These are phyloP conservation scores for Rhinoderma darwinii DNA, from an alignment of 2,113 vertebrate genomes.

Conservation along the genomic window DNA sequence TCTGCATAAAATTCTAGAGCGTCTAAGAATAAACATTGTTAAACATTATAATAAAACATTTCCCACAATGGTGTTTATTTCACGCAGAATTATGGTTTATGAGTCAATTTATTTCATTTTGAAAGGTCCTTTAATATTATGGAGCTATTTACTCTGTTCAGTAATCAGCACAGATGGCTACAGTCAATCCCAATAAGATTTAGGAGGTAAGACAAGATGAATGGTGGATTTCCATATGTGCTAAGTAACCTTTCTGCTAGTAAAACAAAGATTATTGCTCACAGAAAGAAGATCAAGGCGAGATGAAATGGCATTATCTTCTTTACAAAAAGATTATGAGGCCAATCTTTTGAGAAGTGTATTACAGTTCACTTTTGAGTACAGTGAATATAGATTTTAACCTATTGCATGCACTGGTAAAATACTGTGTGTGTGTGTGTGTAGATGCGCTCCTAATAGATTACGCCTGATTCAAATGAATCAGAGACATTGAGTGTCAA, in stretches of 20 bases:
- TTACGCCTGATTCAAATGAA: no score
- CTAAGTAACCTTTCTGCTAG: slow-evolving; percentile 67
- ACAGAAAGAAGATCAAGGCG: slow-evolving; percentile 68
- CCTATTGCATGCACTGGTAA: slow-evolving; percentile 39
- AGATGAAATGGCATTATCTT: slow-evolving; percentile 69
- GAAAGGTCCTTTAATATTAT: slow-evolving; percentile 55
- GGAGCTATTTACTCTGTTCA: slow-evolving; percentile 65
- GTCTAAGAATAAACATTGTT: slow-evolving; percentile 48
- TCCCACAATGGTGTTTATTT: slow-evolving; percentile 33
- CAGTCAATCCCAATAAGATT: slow-evolving; percentile 71
- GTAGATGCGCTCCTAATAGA: not conserved
- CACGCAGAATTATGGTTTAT: slow-evolving; percentile 34
- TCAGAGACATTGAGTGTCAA: not conserved
- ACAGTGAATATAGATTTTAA: slow-evolving; percentile 60
- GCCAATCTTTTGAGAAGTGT: slow-evolving; percentile 67
- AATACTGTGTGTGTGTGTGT: not conserved
- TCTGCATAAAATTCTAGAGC: slow-evolving; percentile 4
- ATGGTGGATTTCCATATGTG: slow-evolving; percentile 64
- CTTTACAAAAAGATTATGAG: slow-evolving; percentile 66
- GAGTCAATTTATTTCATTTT: slow-evolving; percentile 53
- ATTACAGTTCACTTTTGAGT: slow-evolving; percentile 61
- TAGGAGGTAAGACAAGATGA: slow-evolving; percentile 66
- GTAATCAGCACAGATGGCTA: slow-evolving; percentile 67
- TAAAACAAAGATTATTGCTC: slow-evolving; percentile 71
- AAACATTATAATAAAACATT: slow-evolving; percentile 46